These are phyloP conservation scores for Nebria salina DNA, from an alignment of 2,888 invertebrate genomes.

Conservation along the genomic window DNA sequence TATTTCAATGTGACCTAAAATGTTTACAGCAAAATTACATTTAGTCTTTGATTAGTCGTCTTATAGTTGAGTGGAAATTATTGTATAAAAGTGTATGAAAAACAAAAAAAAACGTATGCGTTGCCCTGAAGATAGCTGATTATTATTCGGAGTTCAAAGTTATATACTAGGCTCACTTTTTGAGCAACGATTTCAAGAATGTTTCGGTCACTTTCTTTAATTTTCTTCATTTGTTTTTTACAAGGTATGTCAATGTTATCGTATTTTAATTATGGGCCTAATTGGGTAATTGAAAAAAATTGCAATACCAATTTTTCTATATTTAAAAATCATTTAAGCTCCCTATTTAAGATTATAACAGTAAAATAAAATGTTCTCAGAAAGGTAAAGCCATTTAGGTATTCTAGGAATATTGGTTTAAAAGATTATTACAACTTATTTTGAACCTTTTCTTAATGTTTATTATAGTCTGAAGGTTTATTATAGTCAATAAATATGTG, in stretches of 20 bases:
- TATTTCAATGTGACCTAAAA: constrained; percentile 29
- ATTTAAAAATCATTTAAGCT: no score
- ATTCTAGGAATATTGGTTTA: no score
- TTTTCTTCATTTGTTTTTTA: constrained; percentile 17
- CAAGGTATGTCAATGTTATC: constrained; percentile 7
- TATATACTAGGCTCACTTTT: neutral
- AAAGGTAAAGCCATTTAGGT: no score
- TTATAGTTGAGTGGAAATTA: constrained; percentile 8
- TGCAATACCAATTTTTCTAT: no score
- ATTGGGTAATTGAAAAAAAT: no score
- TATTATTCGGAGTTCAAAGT: neutral
- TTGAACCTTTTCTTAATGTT: no score
- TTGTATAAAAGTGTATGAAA: constrained; percentile 5
- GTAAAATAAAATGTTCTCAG: no score
- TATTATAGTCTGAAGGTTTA: no score
- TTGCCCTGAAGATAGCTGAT: neutral
- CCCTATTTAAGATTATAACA: no score
- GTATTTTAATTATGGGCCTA: neutral
- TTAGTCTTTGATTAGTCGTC: constrained; percentile 18
- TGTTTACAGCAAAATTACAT: constrained; percentile 27
- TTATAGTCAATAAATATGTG: no score
- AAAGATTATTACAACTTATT: no score
- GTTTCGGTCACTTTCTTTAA: constrained; percentile 9
- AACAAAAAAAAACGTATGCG: constrained; percentile 6
- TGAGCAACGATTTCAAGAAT: neutral